Evolutionary conservation across 2,113 vertebrate species (phyloP).

Genomic region (Orientallactaga bullata): DNA sequence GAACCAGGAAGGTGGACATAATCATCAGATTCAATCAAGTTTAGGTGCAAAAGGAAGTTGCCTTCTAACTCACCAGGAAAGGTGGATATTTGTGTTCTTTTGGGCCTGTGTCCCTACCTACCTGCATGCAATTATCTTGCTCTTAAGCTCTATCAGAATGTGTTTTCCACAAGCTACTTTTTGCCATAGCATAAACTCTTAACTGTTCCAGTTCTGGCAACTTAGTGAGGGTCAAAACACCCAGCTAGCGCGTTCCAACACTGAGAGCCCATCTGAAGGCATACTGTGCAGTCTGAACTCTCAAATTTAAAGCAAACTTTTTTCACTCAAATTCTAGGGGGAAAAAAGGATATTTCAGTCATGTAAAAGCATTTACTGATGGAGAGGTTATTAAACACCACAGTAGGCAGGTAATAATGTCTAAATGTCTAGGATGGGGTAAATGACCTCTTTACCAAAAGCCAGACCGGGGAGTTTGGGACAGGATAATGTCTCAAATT

Average conservation of each 20-base stretch:
- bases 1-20: too few relatives aligned
- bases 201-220: neutral
- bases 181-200: too few relatives aligned
- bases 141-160: too few relatives aligned
- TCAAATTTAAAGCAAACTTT: neutral
- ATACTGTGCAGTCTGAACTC: neutral
- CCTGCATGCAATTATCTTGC: too few relatives aligned
- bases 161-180: neutral
- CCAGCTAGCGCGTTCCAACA: neutral
- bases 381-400: constrained; percentile 73
- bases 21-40: too few relatives aligned
- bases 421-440: constrained; percentile 50
- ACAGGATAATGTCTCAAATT: constrained; percentile 77
- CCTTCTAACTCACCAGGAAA: too few relatives aligned
- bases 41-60: too few relatives aligned
- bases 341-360: constrained; percentile 15
- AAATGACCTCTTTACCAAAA: constrained; percentile 69
- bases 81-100: too few relatives aligned
- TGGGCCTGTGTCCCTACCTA: too few relatives aligned
- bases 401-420: constrained; percentile 71
- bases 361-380: constrained; percentile 63
- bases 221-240: neutral
- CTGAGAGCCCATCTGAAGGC: neutral
- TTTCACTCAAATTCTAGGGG: neutral
- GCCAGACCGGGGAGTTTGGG: constrained; percentile 29